Evolutionary conservation across 2,888 invertebrate species (phyloP).

Genomic region (Perizoma flavofasciatum): DNA sequence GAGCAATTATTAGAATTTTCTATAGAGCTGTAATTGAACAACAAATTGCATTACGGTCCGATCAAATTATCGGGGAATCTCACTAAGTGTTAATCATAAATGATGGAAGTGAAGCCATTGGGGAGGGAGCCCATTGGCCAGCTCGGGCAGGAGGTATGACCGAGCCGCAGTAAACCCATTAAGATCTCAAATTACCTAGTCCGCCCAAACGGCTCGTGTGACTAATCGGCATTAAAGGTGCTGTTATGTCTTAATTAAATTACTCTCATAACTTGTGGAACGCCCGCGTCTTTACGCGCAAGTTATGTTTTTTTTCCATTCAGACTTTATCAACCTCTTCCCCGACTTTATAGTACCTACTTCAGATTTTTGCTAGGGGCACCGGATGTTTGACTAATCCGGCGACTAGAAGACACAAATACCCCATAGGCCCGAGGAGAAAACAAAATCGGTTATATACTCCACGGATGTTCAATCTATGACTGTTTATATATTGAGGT

Average conservation of each 20-base stretch:
- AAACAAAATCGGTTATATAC: too few relatives aligned
- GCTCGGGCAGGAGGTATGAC: conserved; percentile 69
- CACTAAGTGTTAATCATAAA: conserved; percentile 64
- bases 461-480: too few relatives aligned
- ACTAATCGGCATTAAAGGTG: conserved; percentile 81
- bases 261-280: conserved; percentile 46
- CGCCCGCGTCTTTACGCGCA: conserved; percentile 8
- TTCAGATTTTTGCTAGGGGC: too few relatives aligned
- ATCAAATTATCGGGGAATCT: conserved; percentile 57
- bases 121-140: conserved; percentile 67
- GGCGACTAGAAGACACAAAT: too few relatives aligned
- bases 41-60: conserved; percentile 40
- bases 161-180: conserved; percentile 74
- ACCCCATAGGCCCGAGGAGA: too few relatives aligned
- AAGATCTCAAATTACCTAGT: conserved; percentile 77
- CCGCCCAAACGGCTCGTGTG: conserved; percentile 80
- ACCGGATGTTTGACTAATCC: too few relatives aligned
- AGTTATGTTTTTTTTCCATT: too few relatives aligned
- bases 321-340: too few relatives aligned
- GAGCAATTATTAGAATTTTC: conserved; percentile 39
- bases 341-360: too few relatives aligned
- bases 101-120: conserved; percentile 70
- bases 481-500: too few relatives aligned
- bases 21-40: conserved; percentile 43
- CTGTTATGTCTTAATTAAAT: conserved; percentile 82